Base-by-base conservation (phyloP, 1,140 invertebrate species). In the Caenorhabditis remanei region DNA sequence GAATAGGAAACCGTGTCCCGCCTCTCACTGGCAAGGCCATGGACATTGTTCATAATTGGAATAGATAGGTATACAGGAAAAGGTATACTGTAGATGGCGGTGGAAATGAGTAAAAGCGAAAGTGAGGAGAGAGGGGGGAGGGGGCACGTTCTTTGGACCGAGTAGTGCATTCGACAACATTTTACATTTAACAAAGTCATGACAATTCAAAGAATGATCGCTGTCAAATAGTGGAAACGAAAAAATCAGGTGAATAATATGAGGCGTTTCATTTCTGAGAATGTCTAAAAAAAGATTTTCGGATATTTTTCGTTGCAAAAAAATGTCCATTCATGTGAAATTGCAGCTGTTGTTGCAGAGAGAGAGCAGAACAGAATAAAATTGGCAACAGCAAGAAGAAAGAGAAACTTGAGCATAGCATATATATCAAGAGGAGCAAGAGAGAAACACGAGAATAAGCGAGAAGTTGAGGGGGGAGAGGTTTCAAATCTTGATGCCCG, bases 11-110 rank as follows among this genome's bases (percentile, higher is more conserved):
- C 61, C 56, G 50, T 41, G 32, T 67, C 67, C 67, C 41, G 46
- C 71, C 71, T 79, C 2, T 79, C 32, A 32, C 46, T 50, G 46
- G 46, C 19, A 53, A 79, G 71, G 71, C 53, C 71, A 79, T 79
- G 67, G 67, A 71, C 67, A 46, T 71, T 71, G 71, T 79, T 79
- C 46, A 79, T 79, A 79, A 79, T 79, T 79, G 71, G 43, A 50
- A 46, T 32, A 71, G 40, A 43, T 8, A 43, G 65, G 46, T 19
- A 21, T n/a, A 43, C 41, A 46, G 9, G 19, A 16, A 24, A 9
- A 24, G 71, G 71, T 50, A 53, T 50, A 50, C 21, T 7, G 46
- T 50, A 71, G 21, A 32, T n/a, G 40, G 16, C 65, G 63, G 40
- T 65, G 46, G 43, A 53, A 14, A 46, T 9, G 61, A 32, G 61